Evolutionary conservation across 2,797 vertebrate genomes (phyloP), one percentile per base, ranked within the genome.

Genomic region (Bryconaethiops microstoma): DNA sequence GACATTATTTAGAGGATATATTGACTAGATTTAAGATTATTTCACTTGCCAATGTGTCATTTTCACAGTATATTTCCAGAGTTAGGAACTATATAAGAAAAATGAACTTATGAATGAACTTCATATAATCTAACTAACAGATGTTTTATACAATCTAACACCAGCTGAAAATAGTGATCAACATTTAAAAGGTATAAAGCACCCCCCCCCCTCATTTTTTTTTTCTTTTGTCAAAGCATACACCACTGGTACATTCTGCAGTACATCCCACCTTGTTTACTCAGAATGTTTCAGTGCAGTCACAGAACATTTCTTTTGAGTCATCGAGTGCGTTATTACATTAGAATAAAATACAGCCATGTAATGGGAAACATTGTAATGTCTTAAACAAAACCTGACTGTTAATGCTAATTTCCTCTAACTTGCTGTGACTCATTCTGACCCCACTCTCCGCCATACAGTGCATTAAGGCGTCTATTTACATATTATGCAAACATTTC

Each of bases 401-500:
- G 19, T 45, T 67, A 42, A 67, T 67, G 64, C 64, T 67, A 21
- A 67, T 65, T 40, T 39, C 2, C 35, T 39, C 63, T 40, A 65
- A 65, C 35, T 40, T 7, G 8, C 19, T 42, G 19, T 67, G 64
- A 67, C 39, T 67, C 39, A 42, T 19, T 12, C 7, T 45, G 64
- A 67, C 64, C 64, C 64, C 9, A 9, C 39, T 21, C 12, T 12
- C 19, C 64, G 21, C 19, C 17, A 45, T 13, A 10, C 64, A 67
- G 39, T 67, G 19, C 64, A 67, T 67, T 67, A 67, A 45, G 4
- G 39, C 39, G 12, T 67, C 10, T n/a, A 42, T 67, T 67, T 67
- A 39, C 64, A 67, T 67, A 21, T 67, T 45, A 67, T 67, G 64
- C 64, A n/a, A 42, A 67, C 42, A 67, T 67, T 67, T 67, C 17